A percentile compares a stretch with the other conserved stretches of the same genome.
Conservation (phyloP, 1,140 invertebrate species). For the Anastatus disparis region DNA sequence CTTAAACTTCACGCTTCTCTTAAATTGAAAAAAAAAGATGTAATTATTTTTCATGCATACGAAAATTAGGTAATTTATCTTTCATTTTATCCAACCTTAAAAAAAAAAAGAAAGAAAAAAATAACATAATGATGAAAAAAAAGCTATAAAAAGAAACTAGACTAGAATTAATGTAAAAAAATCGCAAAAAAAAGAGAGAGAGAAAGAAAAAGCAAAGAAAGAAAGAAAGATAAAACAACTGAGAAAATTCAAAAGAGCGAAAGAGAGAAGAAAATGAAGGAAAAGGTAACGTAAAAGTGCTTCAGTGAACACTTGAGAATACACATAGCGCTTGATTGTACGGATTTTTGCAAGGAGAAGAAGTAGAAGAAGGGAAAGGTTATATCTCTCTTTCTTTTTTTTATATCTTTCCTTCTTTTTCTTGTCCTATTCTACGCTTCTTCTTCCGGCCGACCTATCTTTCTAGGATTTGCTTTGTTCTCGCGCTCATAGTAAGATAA, state of each 20-base stretch:
- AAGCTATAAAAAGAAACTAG: too few species aligned
- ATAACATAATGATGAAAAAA: neutral
- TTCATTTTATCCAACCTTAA: too few species aligned
- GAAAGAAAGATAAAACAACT: neutral
- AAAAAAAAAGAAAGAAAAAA: neutral
- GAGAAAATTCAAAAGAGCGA: too few species aligned
- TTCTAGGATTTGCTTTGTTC: conserved; percentile 20
- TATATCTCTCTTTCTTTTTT: neutral
- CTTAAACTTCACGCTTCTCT: too few species aligned
- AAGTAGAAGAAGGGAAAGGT: too few species aligned
- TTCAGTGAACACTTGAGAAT: conserved; percentile 9
- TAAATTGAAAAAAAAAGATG: too few species aligned
- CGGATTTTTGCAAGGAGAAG: too few species aligned
- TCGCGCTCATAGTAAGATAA: too few species aligned
- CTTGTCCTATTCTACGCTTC: neutral
- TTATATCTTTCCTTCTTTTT: neutral
- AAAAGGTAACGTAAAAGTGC: conserved; percentile 36
- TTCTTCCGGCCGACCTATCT: conserved; percentile 5
- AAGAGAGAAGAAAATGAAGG: conserved; percentile 8
- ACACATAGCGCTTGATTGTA: conserved; percentile 13
- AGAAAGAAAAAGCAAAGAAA: neutral
- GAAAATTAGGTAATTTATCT: too few species aligned
- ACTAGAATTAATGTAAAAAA: conserved; percentile 1
- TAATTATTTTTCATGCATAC: too few species aligned
- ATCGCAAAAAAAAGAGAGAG: neutral